Conservation (phyloP, 2,113 vertebrate species). For the Sakesphorus luctuosus region DNA sequence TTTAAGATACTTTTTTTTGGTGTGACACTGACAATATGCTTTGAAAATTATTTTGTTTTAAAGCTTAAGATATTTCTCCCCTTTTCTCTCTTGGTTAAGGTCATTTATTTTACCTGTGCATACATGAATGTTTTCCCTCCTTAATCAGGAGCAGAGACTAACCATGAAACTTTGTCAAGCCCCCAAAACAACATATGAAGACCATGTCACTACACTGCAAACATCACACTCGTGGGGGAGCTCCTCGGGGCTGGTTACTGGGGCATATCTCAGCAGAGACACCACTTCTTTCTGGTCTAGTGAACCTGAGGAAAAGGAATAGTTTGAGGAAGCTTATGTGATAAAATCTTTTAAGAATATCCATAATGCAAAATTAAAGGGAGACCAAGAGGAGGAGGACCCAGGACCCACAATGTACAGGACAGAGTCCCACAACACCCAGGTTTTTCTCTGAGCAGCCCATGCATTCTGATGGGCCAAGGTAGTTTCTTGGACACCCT, state of each 20-base stretch:
- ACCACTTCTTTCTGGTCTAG: background rate
- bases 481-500: background rate
- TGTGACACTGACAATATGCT: background rate
- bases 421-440: background rate
- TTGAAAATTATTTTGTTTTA: background rate
- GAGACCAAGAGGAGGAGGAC: background rate
- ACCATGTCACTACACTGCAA: background rate
- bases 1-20: background rate
- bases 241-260: background rate
- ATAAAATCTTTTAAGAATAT: background rate
- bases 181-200: background rate
- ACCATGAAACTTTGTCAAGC: background rate
- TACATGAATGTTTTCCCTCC: background rate
- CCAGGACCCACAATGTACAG: background rate
- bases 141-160: background rate
- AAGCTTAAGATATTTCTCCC: background rate
- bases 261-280: background rate
- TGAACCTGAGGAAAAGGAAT: background rate
- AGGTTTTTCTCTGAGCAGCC: background rate
- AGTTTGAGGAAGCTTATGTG: background rate
- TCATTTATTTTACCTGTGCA: background rate
- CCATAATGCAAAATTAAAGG: background rate
- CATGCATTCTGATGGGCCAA: background rate
- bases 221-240: background rate
- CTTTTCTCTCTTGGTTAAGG: background rate